A percentile compares a stretch with the other conserved stretches of the same genome.
Evolutionary conservation across 2,888 invertebrate species (phyloP).

Genomic region (Amaurobius ferox): DNA sequence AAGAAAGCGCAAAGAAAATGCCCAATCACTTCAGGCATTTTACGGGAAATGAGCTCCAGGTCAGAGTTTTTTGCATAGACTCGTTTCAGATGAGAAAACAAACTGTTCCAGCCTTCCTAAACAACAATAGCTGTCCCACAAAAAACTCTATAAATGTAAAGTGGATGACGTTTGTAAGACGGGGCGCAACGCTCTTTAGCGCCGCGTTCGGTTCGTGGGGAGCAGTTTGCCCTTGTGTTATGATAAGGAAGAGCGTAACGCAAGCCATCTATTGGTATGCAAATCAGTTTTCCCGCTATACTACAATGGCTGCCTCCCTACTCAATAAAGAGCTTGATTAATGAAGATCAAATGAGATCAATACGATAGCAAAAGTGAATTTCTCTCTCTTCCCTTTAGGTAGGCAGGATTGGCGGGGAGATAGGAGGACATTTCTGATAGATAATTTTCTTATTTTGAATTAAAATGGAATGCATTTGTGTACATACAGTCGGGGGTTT

Average conservation of each 20-base stretch:
- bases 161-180: constrained; percentile 20
- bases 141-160: constrained; percentile 54
- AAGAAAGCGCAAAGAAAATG: neutral
- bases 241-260: constrained; percentile 59
- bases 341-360: constrained; percentile 76
- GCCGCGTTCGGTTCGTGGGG: neutral
- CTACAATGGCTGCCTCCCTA: constrained; percentile 75
- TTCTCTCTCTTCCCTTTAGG: constrained; percentile 7
- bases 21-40: constrained; percentile 14
- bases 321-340: constrained; percentile 73
- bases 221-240: constrained; percentile 27
- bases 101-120: neutral
- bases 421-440: neutral
- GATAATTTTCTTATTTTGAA: neutral
- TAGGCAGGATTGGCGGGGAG: neutral
- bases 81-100: constrained; percentile 5
- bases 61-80: neutral
- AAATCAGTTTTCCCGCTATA: constrained; percentile 48
- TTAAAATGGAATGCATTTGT: no score
- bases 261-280: constrained; percentile 61
- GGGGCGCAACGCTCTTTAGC: neutral
- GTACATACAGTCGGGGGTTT: no score
- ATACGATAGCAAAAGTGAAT: constrained; percentile 70
- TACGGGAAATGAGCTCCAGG: constrained; percentile 7
- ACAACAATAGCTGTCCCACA: constrained; percentile 16